These are phyloP conservation scores for Doryteuthis pealeii DNA, from an alignment of 1,140 invertebrate genomes.

Conservation along the genomic window DNA sequence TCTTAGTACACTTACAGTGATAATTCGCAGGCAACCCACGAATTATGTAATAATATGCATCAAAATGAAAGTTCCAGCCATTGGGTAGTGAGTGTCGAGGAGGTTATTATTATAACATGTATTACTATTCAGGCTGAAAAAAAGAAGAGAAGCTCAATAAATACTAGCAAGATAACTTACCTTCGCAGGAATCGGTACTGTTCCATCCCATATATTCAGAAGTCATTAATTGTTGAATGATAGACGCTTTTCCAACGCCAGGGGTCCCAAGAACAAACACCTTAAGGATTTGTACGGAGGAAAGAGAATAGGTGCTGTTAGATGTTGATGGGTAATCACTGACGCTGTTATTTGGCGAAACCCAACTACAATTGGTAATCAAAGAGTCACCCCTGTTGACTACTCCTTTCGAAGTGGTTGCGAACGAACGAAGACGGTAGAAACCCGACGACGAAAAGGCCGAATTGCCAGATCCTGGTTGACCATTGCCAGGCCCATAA, in stretches of 20 bases:
- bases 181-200: background rate
- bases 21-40: too few relatives aligned
- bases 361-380: constrained; percentile 67
- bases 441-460: constrained; percentile 65
- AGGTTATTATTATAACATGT: too few relatives aligned
- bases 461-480: background rate
- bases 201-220: constrained; percentile 82
- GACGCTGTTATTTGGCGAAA: constrained; percentile 68
- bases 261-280: constrained; percentile 83
- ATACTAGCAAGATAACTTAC: background rate
- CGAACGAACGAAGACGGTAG: constrained; percentile 84
- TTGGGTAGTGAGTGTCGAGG: too few relatives aligned
- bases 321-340: constrained; percentile 1
- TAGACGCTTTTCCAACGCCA: constrained; percentile 84
- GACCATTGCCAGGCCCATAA: too few relatives aligned
- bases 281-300: constrained; percentile 61
- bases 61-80: too few relatives aligned
- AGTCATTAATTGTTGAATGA: constrained; percentile 90
- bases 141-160: too few relatives aligned
- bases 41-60: too few relatives aligned
- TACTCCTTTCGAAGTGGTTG: constrained; percentile 83
- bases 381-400: constrained; percentile 90
- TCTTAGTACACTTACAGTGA: too few relatives aligned
- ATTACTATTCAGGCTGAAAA: too few relatives aligned
- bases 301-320: constrained; percentile 14